These are phyloP conservation scores for Aix galericulata DNA, from an alignment of 2,113 vertebrate species.

Conservation along the genomic window DNA sequence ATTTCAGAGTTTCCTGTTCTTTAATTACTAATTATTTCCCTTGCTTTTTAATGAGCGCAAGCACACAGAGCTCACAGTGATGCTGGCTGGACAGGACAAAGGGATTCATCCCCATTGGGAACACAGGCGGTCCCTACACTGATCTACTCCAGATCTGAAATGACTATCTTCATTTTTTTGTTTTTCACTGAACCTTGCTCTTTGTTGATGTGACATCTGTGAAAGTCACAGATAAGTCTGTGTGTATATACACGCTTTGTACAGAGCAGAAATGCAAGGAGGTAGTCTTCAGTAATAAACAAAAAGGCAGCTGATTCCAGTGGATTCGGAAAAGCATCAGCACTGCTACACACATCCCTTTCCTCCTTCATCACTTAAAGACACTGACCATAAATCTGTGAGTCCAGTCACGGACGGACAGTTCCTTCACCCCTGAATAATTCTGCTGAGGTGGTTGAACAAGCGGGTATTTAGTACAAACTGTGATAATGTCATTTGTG, in stretches of 20 bases:
- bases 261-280: background rate
- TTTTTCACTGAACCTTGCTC: background rate
- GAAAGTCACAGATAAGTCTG: background rate
- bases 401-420: accelerated
- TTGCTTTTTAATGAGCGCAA: accelerated
- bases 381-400: accelerated
- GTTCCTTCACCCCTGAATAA: background rate
- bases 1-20: accelerated
- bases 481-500: background rate
- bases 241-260: accelerated
- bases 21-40: accelerated
- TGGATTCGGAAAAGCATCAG: background rate
- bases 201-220: background rate
- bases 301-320: background rate
- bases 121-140: too few relatives aligned
- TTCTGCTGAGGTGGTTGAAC: background rate
- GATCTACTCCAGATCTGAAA: background rate
- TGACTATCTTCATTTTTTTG: background rate
- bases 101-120: background rate
- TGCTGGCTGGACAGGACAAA: background rate
- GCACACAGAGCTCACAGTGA: too few relatives aligned
- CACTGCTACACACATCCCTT: accelerated
- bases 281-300: background rate
- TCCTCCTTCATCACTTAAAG: accelerated
- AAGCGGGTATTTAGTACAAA: background rate